Evolutionary conservation across 2,113 vertebrate genomes (phyloP).

Genomic region (Onychostruthus taczanowskii): DNA sequence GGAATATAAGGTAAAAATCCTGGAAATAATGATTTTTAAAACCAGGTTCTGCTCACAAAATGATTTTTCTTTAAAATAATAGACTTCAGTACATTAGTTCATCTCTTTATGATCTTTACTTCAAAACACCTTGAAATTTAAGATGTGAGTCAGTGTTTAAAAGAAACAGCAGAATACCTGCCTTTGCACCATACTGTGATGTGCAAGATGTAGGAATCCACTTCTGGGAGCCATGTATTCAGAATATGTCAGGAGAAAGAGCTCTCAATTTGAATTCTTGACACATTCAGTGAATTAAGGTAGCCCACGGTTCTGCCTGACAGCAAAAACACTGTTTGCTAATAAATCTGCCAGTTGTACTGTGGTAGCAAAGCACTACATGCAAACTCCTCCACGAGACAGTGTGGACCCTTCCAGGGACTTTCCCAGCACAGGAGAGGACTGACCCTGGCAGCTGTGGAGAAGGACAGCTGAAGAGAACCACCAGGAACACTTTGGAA

Average conservation of each 20-base stretch:
- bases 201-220: background rate
- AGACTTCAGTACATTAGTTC: background rate
- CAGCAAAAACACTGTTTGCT: background rate
- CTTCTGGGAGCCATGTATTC: background rate
- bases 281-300: background rate
- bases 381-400: background rate
- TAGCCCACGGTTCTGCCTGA: background rate
- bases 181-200: background rate
- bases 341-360: background rate
- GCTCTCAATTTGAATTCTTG: background rate
- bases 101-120: background rate
- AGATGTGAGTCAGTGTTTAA: background rate
- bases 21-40: background rate
- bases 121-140: background rate
- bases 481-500: background rate
- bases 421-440: background rate
- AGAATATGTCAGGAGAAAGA: background rate
- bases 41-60: background rate
- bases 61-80: background rate
- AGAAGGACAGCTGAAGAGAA: background rate
- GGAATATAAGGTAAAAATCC: background rate
- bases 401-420: background rate
- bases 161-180: background rate
- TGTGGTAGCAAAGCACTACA: background rate
- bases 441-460: background rate